phyloP scores from a whole-genome alignment of 2,888 invertebrate genomes.

The Lasioglossum zephyrum region DNA sequence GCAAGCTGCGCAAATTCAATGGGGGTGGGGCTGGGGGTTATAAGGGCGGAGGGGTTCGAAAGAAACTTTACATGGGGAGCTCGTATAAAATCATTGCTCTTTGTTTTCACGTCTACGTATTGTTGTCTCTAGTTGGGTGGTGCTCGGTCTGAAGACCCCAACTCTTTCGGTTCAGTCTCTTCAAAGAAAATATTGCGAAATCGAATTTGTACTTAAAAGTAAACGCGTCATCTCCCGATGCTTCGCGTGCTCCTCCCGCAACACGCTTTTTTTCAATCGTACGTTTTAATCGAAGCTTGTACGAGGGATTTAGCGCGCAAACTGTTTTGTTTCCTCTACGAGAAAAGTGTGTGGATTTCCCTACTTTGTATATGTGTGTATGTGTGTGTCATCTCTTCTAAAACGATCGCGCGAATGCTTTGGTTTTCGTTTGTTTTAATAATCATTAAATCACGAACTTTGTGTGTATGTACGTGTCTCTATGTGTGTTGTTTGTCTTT shows the following conservation, averaged over 20 bases:
- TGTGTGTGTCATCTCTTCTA: constrained; percentile 32
- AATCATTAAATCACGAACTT: constrained; percentile 38
- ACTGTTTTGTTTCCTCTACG: constrained; percentile 34
- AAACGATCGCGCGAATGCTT: constrained; percentile 31
- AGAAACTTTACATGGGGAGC: constrained; percentile 62
- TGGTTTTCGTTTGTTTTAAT: constrained; percentile 12
- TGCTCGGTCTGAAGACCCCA: constrained; percentile 31
- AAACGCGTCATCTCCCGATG: constrained; percentile 41
- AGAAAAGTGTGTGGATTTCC: constrained; percentile 36
- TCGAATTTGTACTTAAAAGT: constrained; percentile 72
- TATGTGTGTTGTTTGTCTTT: background rate
- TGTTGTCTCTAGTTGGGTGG: constrained; percentile 71
- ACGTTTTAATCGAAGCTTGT: constrained; percentile 40
- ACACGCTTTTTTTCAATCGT: constrained; percentile 13
- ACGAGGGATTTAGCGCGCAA: constrained; percentile 36
- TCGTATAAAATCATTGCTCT: constrained; percentile 72
- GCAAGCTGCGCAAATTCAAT: constrained; percentile 72
- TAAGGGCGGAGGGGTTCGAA: constrained; percentile 28
- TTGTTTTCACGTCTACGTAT: constrained; percentile 44
- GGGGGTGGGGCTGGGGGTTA: background rate
- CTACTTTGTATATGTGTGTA: background rate
- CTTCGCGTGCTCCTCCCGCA: constrained; percentile 16
- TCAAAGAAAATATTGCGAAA: constrained; percentile 57
- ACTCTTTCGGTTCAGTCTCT: constrained; percentile 58
- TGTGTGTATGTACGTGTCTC: background rate